Evolutionary conservation across 2,888 invertebrate genomes (phyloP), one percentile per base, ranked within the genome.

Genomic region (Cheilosia urbana): DNA sequence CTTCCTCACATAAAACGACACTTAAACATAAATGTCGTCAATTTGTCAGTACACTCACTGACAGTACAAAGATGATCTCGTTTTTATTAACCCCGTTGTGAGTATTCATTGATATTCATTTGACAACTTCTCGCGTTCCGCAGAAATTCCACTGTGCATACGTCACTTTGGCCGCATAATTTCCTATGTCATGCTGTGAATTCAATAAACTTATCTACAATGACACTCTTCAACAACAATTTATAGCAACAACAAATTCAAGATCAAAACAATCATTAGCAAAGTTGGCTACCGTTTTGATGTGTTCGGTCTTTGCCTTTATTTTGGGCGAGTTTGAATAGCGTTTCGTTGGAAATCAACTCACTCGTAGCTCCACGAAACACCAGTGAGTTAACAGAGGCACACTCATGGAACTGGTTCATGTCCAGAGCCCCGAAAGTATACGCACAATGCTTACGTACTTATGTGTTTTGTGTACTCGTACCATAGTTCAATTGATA

Each of bases 221-320:
- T 30, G 11, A 69, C 68, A 27, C 62, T 72, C 60, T 60, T 60
- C 24, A 19, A 55, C 60, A 53, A 49, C 55, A 62, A 66, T 49
- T 9, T 3, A 60, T 42, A 27, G 65, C 40, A 55, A 68, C 42
- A 73, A 62, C 49, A 60, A 55, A 49, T 40, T 80, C 80, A 68
- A 75, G 80, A 62, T 66, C 75, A 68, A 68, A 72, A 34, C 71
- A 72, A 37, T 13, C 4, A 45, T 45, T 55, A 57, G 57, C 19
- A 24, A 19, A 62, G 40, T 73, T 58, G 78, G 72, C 72, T 58
- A 42, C 58, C 51, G 42, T 37, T 79, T 13, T 15, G 47, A 47
- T 45, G 42, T 30, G 2, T 3, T 37, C 13, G 13, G 30, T 9
- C 1, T 30, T 30, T 1, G 30, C 30, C 21, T 21, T 51, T 30